A percentile compares a stretch with the other conserved stretches of the same genome.
phyloP scores from a whole-genome alignment of 2,888 invertebrate genomes.

The Scelioninae gen. 2 region DNA sequence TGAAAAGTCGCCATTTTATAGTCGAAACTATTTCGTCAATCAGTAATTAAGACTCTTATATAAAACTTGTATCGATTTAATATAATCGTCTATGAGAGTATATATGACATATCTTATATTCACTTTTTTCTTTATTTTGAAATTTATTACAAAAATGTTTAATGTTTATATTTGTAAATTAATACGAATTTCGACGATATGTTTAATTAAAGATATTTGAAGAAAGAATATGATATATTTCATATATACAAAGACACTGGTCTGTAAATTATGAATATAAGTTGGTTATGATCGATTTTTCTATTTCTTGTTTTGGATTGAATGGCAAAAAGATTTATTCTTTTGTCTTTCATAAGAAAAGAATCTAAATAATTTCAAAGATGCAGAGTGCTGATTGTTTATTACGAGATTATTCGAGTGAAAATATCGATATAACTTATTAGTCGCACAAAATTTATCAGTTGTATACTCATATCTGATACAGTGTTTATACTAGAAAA shows the following conservation, averaged over 20 bases:
- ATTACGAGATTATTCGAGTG: constrained; percentile 39
- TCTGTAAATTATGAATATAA: constrained; percentile 34
- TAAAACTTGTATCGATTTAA: constrained; percentile 29
- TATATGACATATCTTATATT: constrained; percentile 39
- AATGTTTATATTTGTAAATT: no score
- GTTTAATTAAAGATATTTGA: no score
- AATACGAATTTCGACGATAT: no score
- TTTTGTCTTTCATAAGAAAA: constrained; percentile 35
- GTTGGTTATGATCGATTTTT: constrained; percentile 50
- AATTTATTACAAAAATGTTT: no score
- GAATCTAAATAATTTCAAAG: background rate
- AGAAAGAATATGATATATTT: constrained; percentile 37
- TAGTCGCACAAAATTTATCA: constrained; percentile 62
- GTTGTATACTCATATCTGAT: constrained; percentile 64
- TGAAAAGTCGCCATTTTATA: constrained; percentile 37
- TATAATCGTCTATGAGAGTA: constrained; percentile 22
- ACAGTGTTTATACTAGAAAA: constrained; percentile 63
- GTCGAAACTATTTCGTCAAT: constrained; percentile 34
- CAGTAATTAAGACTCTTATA: constrained; percentile 34
- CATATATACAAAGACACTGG: constrained; percentile 22
- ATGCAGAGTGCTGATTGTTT: constrained; percentile 20
- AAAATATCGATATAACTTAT: constrained; percentile 50
- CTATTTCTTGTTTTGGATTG: background rate
- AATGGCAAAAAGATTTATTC: background rate
- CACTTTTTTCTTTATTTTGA: no score